Conservation (phyloP, 2,888 invertebrate genomes). For the Parnassius smintheus region DNA sequence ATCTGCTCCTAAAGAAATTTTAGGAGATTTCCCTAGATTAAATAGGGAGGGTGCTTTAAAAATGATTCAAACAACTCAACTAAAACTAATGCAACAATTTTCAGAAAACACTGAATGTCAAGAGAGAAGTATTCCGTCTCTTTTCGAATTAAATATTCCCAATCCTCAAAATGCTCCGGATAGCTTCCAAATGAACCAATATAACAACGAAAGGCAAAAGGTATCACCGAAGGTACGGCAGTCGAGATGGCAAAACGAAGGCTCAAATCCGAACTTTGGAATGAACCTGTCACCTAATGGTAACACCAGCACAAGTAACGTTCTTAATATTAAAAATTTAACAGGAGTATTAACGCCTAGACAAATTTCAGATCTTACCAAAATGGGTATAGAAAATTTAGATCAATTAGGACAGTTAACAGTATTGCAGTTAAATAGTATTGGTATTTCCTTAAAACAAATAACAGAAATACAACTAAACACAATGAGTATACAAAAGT, state of each 20-base stretch:
- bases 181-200: constrained; percentile 51
- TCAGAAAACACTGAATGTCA: constrained; percentile 55
- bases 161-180: constrained; percentile 59
- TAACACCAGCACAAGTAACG: constrained; percentile 52
- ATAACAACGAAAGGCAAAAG: constrained; percentile 63
- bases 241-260: constrained; percentile 76
- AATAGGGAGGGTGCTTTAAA: constrained; percentile 88
- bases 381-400: constrained; percentile 82
- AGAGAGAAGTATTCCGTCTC: constrained; percentile 66
- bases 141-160: constrained; percentile 73
- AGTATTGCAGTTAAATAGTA: constrained; percentile 81
- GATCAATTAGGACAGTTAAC: constrained; percentile 83
- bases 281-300: constrained; percentile 52
- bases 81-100: constrained; percentile 69
- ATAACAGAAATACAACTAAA: constrained; percentile 83
- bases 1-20: constrained; percentile 93
- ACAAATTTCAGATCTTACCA: constrained; percentile 81
- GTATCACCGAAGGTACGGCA: constrained; percentile 72
- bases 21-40: constrained; percentile 93
- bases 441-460: constrained; percentile 81
- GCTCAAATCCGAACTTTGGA: constrained; percentile 54
- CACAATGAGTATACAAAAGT: constrained; percentile 81
- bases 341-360: constrained; percentile 79
- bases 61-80: constrained; percentile 75
- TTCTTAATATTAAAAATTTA: constrained; percentile 80